Evolutionary conservation across 2,113 vertebrate species (phyloP), one percentile per base, ranked within the genome.

Genomic region (Ptychochromis oligacanthus): DNA sequence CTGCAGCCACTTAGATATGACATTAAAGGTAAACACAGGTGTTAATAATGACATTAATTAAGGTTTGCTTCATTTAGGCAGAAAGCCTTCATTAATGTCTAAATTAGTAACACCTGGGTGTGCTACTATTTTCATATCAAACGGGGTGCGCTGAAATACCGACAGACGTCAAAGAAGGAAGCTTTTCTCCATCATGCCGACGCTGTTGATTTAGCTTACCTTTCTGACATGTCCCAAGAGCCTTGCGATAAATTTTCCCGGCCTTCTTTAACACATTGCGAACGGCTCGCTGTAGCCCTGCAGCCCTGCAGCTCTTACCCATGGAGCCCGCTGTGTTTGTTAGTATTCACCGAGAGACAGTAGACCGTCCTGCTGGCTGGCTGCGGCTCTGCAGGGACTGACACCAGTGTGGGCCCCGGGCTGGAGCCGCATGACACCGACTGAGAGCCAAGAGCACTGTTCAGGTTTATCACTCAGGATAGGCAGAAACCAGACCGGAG

Each of bases 151-250:
- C 43, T 52, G 24, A 11, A 52, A 20, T 43, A 52, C 24, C 2
- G 65, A 52, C 65, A 36, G 43, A 59, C 17, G 40, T 12, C 10
- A 55, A 6, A 43, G 26, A 38, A 4, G 49, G 26, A 26, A 64
- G 77, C 36, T 15, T 1, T 7, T 28, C 10, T 22, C 34, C 22
- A 56, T 4, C 2, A 17, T 65, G 38, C 34, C 49, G 61, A 4
- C 54, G 24, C 20, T 4, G 22, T 1, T 22, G 55, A 20, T 24
- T n/a, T 72, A 83, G 85, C 97, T 92, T 96, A 98, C 97, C 98
- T 98, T 96, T 97, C 95, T 49, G 96, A 98, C 98, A 98, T 98
- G 95, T 96, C 96, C 96, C 89, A 89, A 72, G 54, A 83, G 36
- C 87, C 49, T 88, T 6, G 49, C 72, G 85, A 10, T 74, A 26